Conservation (phyloP, 2,888 invertebrate genomes). For the Tholera decimalis region DNA sequence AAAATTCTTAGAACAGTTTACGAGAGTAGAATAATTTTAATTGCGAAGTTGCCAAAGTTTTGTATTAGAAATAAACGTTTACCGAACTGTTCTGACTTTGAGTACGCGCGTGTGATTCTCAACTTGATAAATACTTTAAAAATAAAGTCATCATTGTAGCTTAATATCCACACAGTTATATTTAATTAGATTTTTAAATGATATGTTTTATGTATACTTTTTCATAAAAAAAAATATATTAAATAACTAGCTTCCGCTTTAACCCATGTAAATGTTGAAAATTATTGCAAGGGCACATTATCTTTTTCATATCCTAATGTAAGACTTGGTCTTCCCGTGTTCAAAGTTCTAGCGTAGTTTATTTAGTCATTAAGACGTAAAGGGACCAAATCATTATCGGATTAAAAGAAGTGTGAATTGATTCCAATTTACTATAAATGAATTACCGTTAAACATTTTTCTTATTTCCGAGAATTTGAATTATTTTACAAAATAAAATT, state of each 20-base stretch:
- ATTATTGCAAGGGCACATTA: too few species aligned
- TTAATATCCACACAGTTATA: background rate
- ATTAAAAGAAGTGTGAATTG: background rate
- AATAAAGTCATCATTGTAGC: background rate
- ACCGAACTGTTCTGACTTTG: constrained; percentile 1
- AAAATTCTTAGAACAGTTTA: constrained; percentile 17
- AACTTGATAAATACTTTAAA: constrained; percentile 23
- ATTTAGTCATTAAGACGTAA: too few species aligned
- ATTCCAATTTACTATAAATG: background rate
- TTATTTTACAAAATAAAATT: background rate
- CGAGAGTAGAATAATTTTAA: constrained; percentile 42
- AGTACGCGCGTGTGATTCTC: constrained; percentile 16
- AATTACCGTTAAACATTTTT: background rate
- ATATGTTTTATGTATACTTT: too few species aligned
- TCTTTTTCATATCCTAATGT: too few species aligned
- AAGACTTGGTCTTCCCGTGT: too few species aligned
- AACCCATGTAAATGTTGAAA: too few species aligned
- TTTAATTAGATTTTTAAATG: background rate
- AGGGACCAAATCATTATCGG: too few species aligned
- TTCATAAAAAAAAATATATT: too few species aligned
- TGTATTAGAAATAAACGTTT: constrained; percentile 27
- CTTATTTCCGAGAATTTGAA: background rate
- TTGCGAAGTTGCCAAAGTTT: constrained; percentile 20
- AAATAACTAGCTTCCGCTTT: too few species aligned
- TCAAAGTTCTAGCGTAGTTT: too few species aligned